Percentiles rank a stretch among this genome's conserved stretches.
Conservation (phyloP, 1,140 invertebrate species). For the Drosophila elegans region DNA sequence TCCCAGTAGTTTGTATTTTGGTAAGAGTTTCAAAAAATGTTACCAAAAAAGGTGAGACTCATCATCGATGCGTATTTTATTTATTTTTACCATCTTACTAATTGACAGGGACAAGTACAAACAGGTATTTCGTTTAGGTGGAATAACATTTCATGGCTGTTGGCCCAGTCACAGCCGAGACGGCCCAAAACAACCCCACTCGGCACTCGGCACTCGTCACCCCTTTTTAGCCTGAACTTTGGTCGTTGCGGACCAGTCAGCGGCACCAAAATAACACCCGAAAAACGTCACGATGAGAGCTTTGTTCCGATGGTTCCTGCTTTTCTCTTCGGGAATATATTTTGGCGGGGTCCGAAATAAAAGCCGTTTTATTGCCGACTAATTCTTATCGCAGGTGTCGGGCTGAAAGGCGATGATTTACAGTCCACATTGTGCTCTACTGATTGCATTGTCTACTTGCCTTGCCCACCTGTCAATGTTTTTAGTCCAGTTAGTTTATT, state of each 20-base stretch:
- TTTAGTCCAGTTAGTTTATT: constrained; percentile 21
- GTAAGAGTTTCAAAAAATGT: neutral
- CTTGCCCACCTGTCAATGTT: constrained; percentile 26
- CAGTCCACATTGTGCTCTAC: constrained; percentile 4
- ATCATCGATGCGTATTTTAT: constrained; percentile 25
- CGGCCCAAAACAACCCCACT: constrained; percentile 8
- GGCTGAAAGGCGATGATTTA: constrained; percentile 30
- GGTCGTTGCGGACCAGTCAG: constrained; percentile 32
- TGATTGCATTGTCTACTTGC: constrained; percentile 37
- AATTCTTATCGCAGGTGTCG: constrained; percentile 51
- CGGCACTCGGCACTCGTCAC: neutral
- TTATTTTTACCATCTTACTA: constrained; percentile 72
- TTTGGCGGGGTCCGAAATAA: constrained; percentile 13
- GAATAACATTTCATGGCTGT: constrained; percentile 44
- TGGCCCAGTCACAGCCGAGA: constrained; percentile 25
- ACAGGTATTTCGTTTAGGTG: constrained; percentile 51
- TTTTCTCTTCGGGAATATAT: constrained; percentile 32
- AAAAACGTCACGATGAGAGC: constrained; percentile 54
- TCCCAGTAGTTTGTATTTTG: neutral
- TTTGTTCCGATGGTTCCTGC: constrained; percentile 36
- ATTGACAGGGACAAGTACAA: constrained; percentile 36
- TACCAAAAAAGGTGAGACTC: neutral
- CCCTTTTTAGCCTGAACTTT: constrained; percentile 42
- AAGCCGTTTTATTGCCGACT: constrained; percentile 35
- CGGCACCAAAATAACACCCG: constrained; percentile 44